phyloP scores from a whole-genome alignment of 1,140 invertebrate species.

The Brachystomella parvula region DNA sequence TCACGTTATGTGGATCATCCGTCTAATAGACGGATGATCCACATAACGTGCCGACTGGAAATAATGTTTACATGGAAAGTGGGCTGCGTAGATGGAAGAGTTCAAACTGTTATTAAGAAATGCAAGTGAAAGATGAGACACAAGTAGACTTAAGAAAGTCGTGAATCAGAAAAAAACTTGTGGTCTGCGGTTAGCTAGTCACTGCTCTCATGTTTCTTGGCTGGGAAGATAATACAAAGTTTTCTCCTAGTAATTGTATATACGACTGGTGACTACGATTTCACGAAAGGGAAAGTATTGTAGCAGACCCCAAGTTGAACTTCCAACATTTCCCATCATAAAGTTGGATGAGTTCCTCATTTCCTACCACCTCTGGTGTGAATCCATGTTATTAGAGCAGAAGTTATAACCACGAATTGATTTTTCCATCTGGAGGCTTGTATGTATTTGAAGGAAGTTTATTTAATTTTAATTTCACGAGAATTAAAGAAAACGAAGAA shows the following conservation, averaged over 20 bases:
- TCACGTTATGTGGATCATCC: too few species aligned
- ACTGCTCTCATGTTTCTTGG: not conserved
- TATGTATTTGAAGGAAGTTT: not conserved
- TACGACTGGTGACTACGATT: not conserved
- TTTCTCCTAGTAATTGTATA: not conserved
- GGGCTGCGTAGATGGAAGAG: too few species aligned
- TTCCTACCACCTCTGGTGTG: not conserved
- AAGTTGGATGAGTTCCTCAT: constrained; percentile 5
- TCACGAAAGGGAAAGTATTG: not conserved
- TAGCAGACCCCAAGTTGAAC: not conserved
- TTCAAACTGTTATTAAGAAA: too few species aligned
- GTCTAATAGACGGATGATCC: too few species aligned
- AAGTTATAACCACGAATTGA: not conserved
- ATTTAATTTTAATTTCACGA: not conserved
- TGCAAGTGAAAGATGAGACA: too few species aligned
- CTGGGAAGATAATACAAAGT: not conserved
- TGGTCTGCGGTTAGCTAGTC: not conserved
- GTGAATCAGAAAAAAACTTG: not conserved
- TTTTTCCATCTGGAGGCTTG: not conserved
- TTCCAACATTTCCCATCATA: not conserved
- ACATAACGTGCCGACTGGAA: too few species aligned
- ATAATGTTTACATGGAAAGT: too few species aligned
- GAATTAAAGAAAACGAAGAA: not conserved
- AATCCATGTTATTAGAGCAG: not conserved
- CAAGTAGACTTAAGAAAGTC: not conserved